Evolutionary conservation across 2,888 invertebrate species (phyloP).

Genomic region (Tubulanus polymorphus): DNA sequence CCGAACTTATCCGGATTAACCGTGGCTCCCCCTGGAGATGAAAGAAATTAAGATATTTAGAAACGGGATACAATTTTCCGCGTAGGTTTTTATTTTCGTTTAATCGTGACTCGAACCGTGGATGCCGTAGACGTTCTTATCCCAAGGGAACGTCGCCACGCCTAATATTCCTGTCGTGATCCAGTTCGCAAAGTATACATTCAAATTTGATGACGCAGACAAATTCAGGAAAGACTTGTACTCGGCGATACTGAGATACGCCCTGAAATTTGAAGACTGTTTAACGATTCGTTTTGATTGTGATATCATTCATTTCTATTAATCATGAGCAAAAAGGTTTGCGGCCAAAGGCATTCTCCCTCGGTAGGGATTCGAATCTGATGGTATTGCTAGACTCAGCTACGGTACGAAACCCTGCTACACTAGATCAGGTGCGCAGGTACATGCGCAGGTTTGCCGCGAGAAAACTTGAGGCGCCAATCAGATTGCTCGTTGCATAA

Average conservation of each 20-base stretch:
- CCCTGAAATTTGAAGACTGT: conserved; percentile 22
- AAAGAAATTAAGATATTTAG: neutral
- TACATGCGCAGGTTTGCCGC: too few species aligned
- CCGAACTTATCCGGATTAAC: conserved; percentile 39
- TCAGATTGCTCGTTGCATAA: too few species aligned
- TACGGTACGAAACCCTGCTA: too few species aligned
- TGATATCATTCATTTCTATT: too few species aligned
- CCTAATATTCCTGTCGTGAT: conserved; percentile 34
- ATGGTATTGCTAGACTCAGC: too few species aligned
- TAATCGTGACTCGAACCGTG: conserved; percentile 25
- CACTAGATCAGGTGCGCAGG: too few species aligned
- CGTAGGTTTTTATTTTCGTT: too few species aligned
- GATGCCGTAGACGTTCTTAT: conserved; percentile 33
- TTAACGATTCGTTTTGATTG: too few species aligned
- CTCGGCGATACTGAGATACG: conserved; percentile 39
- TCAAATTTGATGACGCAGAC: conserved; percentile 27
- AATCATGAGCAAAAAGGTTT: too few species aligned
- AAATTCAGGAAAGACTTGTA: conserved; percentile 29
- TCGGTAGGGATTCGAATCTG: too few species aligned
- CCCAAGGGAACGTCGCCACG: conserved; percentile 48
- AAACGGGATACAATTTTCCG: neutral
- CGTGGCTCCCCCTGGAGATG: conserved; percentile 38
- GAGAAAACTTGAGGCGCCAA: too few species aligned
- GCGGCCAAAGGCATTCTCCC: too few species aligned
- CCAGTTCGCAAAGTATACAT: conserved; percentile 40